Base-by-base conservation (phyloP, 2,797 vertebrate genomes). In the Heteromormyrus szaboi region DNA sequence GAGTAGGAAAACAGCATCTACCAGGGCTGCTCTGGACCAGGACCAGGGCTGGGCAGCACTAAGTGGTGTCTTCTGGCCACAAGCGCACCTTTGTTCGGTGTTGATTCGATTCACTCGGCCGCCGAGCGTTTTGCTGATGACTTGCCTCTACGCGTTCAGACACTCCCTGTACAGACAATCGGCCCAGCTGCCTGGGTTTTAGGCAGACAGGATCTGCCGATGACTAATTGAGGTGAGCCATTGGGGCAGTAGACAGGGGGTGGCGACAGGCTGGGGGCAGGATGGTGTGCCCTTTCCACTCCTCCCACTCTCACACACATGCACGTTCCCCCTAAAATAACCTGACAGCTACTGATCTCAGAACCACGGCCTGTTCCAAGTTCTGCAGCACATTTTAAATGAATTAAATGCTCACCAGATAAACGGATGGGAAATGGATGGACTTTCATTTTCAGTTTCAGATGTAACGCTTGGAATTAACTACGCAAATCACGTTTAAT, bases 211-310 rank as follows among this genome's bases (percentile, higher is more conserved):
- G 48, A 85, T 12, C 48, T 85, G 25, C 7, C 2, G 44, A 85
- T 85, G 81, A 85, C 81, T 85, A 51, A 85, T 51, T 48, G 81
- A 51, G 81, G 81, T 85, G 44, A 85, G 44, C 22, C n/a, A 85
- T 25, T 22, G 48, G 81, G 48, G 81, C 81, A 51, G 81, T 85
- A 48, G 48, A 50, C n/a, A 2, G 44, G 44, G 81, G 81, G 22
- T 9, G 81, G 81, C 7, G 72, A 79, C 65, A 68, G 65, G 65
- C 65, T 68, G 37, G 72, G 72, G 33, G 41, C 76, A 81, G 76
- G 37, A 44, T 44, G 19, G 12, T 22, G 41, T 72, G 68, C 68
- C 68, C 68, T 72, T 2, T 37, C 68, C 12, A 46, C 76, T 17
- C 76, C 6, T 85, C 19, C 48, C 22, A 5, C 44, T 46, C 46